These are phyloP conservation scores for Magallana gigas DNA, from an alignment of 1,140 invertebrate species.

Conservation along the genomic window DNA sequence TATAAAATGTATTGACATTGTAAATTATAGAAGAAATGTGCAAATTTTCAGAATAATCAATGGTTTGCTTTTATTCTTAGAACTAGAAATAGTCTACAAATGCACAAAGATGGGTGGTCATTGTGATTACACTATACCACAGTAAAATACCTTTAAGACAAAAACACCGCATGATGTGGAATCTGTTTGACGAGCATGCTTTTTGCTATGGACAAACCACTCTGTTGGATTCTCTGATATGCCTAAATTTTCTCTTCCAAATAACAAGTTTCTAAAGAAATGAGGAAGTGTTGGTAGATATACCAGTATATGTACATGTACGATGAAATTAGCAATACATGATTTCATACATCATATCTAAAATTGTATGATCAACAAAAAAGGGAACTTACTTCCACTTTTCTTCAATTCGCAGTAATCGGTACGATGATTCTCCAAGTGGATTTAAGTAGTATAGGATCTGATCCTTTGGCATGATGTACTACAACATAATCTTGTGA, in stretches of 20 bases:
- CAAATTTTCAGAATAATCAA: no score
- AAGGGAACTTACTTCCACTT: not conserved
- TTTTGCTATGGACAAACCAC: not conserved
- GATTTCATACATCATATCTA: not conserved
- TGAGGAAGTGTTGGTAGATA: not conserved
- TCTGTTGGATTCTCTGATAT: not conserved
- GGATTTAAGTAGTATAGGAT: not conserved
- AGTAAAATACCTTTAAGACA: slow-evolving; percentile 13
- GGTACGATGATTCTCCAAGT: not conserved
- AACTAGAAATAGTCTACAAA: no score
- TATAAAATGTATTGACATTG: no score
- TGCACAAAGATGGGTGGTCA: not conserved
- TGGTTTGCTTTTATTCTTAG: no score
- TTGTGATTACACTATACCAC: not conserved
- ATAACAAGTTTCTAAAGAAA: not conserved
- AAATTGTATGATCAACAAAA: not conserved
- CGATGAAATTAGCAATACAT: not conserved
- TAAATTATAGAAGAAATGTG: no score
- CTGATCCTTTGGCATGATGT: no score
- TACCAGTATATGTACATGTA: not conserved
- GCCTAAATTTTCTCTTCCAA: slow-evolving; percentile 7
- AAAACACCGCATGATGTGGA: slow-evolving; percentile 3
- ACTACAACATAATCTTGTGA: no score
- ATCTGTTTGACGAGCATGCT: slow-evolving; percentile 7
- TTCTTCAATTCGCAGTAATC: not conserved